Conservation (phyloP, 92 coral and sea anemone genomes). For the Palythoa grandiflora region DNA sequence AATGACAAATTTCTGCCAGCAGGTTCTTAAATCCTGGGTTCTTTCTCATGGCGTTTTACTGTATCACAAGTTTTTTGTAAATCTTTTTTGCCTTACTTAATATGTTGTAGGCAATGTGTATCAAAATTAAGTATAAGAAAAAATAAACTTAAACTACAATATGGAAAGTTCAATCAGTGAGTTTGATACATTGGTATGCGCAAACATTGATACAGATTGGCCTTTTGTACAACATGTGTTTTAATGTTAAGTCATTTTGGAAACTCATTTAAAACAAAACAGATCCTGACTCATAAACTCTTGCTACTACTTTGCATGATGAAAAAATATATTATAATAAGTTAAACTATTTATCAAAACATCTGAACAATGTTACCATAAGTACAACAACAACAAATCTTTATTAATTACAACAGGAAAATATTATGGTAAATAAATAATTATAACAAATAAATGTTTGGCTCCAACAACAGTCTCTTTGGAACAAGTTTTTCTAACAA, state of each 20-base stretch:
- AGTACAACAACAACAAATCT: conserved; percentile 27
- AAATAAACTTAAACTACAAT: neutral
- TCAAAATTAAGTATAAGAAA: conserved; percentile 6
- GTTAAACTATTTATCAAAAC: conserved; percentile 11
- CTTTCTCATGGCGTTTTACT: neutral
- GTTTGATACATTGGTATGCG: conserved; percentile 1
- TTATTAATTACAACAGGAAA: conserved; percentile 26
- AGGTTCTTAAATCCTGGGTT: conserved; percentile 8
- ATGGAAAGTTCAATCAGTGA: conserved; percentile 8
- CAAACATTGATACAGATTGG: conserved; percentile 1
- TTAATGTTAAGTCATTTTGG: conserved; percentile 5
- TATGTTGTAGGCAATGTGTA: neutral
- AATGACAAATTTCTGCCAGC: conserved; percentile 1
- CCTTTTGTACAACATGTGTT: conserved; percentile 14
- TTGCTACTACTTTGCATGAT: conserved; percentile 27
- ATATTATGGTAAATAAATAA: conserved; percentile 12
- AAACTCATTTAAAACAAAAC: conserved; percentile 1
- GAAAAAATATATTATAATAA: conserved; percentile 7
- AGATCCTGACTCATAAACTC: conserved; percentile 21
- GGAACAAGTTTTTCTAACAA: conserved; percentile 1
- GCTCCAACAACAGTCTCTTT: conserved; percentile 2
- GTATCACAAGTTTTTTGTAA: conserved; percentile 9
- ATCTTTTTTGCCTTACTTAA: conserved; percentile 3
- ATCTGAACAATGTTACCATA: conserved; percentile 15
- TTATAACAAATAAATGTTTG: conserved; percentile 1